Percentiles rank a stretch among this genome's conserved stretches.
Conservation (phyloP, 2,888 invertebrate species). For the Hypselothyrea guttata region DNA sequence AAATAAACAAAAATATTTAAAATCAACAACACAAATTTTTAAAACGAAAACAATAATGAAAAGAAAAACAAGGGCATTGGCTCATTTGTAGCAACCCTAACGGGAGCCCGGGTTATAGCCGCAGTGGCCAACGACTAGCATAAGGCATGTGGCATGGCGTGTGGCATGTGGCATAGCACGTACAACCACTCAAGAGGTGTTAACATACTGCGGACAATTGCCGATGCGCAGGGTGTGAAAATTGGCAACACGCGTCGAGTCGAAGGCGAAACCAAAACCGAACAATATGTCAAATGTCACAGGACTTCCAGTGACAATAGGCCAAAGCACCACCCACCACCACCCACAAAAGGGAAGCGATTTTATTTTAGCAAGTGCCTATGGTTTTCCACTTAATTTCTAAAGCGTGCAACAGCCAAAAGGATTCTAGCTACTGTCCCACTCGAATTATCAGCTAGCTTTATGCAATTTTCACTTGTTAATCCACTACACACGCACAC, state of each 20-base stretch:
- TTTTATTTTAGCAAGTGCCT: slow-evolving; percentile 82
- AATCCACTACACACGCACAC: slow-evolving; percentile 53
- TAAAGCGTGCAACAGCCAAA: slow-evolving; percentile 61
- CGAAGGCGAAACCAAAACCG: slow-evolving; percentile 29
- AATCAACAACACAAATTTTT: slow-evolving; percentile 61
- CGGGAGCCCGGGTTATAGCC: slow-evolving; percentile 1
- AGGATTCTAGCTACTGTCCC: neutral
- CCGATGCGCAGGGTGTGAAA: slow-evolving; percentile 75
- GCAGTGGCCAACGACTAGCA: neutral
- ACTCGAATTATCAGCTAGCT: slow-evolving; percentile 38
- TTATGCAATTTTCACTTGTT: slow-evolving; percentile 61
- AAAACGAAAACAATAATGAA: slow-evolving; percentile 57
- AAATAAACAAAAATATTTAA: slow-evolving; percentile 73
- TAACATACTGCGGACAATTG: slow-evolving; percentile 74
- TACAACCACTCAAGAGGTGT: slow-evolving; percentile 68
- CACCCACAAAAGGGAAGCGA: slow-evolving; percentile 26
- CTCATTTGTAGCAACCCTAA: slow-evolving; percentile 49
- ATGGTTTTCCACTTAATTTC: slow-evolving; percentile 76
- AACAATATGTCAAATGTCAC: slow-evolving; percentile 80
- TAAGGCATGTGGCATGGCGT: neutral
- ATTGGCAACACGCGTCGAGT: slow-evolving; percentile 76
- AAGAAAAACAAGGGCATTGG: slow-evolving; percentile 8
- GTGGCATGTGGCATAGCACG: slow-evolving; percentile 40
- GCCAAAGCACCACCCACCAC: slow-evolving; percentile 13
- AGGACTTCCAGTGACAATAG: slow-evolving; percentile 45